Base-by-base conservation (phyloP, 2,797 vertebrate genomes). In the Micropoecilia bifurca region DNA sequence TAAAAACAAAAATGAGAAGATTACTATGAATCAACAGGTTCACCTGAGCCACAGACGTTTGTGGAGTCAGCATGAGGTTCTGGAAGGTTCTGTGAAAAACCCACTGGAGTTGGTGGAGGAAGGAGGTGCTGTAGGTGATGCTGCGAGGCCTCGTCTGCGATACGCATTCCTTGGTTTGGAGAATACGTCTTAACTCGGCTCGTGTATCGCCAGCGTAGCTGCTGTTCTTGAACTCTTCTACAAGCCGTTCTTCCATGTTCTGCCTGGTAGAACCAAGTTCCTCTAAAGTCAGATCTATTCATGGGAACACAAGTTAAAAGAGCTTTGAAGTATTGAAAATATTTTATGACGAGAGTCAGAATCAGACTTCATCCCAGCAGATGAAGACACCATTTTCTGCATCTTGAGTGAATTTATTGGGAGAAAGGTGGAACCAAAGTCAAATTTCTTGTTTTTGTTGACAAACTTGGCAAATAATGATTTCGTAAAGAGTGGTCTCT, bases 11-110 rank as follows among this genome's bases (percentile, higher is more conserved):
- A 59, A 14, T 36, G 41, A 14, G 1, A 55, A 41, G 25, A 0
- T 43, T 18, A 5, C 4, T 57, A 14, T 46, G 2, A 13, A 18
- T 25, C 20, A 25, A 0, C 22, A 3, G 25, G 50, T 48, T 18
- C 84, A 99, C 98, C 98, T 99, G 97, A 28, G 97, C 97, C 84
- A 98, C 85, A 2, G 97, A 99, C 3, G 96, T 96, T 89, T 99
- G 97, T 8, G 97, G 98, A 85, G 96, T 98, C 75, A 98, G 85
- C 82, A 97, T 47, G 43, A 98, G 90, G 79, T 98, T 98, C 94
- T 95, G 96, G 84, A 98, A 97, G 0, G 97, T 97, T 87, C 98
- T 97, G 68, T 77, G 96, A 1, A 96, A 92, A 79, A 99, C 95
- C 97, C 97, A 99, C 30, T 83, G 93, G 22, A 99, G 93, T 91